Conservation (phyloP, 1,140 invertebrate species). For the Sinonovacula constricta region DNA sequence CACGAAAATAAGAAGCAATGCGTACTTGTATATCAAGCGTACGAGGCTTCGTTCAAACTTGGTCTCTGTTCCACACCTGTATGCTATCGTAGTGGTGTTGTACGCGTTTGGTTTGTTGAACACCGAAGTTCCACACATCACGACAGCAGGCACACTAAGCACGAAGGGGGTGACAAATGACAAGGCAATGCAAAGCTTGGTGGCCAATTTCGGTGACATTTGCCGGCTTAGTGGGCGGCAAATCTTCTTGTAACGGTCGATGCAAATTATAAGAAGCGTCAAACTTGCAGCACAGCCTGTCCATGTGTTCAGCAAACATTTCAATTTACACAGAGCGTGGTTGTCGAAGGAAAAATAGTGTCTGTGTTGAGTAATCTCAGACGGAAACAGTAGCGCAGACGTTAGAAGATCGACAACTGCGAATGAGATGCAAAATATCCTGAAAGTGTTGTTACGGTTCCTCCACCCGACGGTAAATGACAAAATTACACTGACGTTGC, state of each 20-base stretch:
- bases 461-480: constrained; percentile 2
- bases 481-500: constrained; percentile 1
- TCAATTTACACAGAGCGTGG: neutral
- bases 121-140: constrained; percentile 17
- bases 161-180: neutral
- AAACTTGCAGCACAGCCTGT: neutral
- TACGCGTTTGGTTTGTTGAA: too few relatives aligned
- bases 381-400: neutral
- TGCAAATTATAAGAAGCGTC: neutral
- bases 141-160: neutral
- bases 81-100: neutral
- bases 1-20: too few relatives aligned
- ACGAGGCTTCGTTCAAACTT: neutral
- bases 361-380: constrained; percentile 8
- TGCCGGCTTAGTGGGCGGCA: neutral
- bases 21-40: too few relatives aligned
- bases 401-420: constrained; percentile 5
- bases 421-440: constrained; percentile 11
- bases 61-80: neutral
- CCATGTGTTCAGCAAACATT: constrained; percentile 5
- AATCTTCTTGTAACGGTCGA: neutral
- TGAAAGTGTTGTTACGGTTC: constrained; percentile 10
- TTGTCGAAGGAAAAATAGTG: neutral
- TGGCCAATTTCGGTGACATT: neutral
- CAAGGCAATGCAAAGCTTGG: neutral